Conservation (phyloP, 2,797 vertebrate genomes). For the Lophius americanus region DNA sequence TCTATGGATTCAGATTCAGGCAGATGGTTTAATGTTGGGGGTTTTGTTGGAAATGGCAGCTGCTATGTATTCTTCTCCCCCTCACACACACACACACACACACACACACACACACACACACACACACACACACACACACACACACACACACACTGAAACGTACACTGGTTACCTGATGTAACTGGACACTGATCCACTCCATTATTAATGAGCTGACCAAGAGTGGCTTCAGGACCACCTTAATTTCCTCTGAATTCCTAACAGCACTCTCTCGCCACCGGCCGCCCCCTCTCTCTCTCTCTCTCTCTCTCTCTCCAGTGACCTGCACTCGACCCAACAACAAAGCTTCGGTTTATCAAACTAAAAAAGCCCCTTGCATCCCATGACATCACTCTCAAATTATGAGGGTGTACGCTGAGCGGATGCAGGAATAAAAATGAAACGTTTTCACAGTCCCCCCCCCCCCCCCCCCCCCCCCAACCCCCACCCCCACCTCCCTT, state of each 20-base stretch:
- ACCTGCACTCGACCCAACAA: not conserved
- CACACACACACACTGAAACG: conserved; percentile 53
- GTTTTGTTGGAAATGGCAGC: conserved; percentile 67
- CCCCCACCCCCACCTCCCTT: conserved; percentile 19
- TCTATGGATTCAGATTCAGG: conserved; percentile 26
- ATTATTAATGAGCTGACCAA: conserved; percentile 77
- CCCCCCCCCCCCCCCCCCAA: conserved; percentile 13
- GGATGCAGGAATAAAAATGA: conserved; percentile 32
- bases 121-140: conserved; percentile 29
- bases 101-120: conserved; percentile 25
- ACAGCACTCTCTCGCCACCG: conserved; percentile 6
- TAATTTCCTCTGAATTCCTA: conserved; percentile 46
- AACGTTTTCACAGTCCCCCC: conserved; percentile 15
- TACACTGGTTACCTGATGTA: conserved; percentile 71
- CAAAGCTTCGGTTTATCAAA: conserved; percentile 21
- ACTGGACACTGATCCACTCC: conserved; percentile 67
- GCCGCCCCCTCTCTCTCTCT: conserved; percentile 1
- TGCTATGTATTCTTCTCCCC: conserved; percentile 60
- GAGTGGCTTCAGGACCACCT: conserved; percentile 42
- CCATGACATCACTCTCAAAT: conserved; percentile 50
- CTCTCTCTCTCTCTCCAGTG: not conserved
- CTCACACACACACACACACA: conserved; percentile 49
- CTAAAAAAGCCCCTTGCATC: conserved; percentile 3
- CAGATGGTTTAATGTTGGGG: conserved; percentile 73
- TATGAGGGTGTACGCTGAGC: conserved; percentile 17